Percentiles rank a stretch among this genome's conserved stretches.
Conservation (phyloP, 2,113 vertebrate species). For the Tenrec ecaudatus region DNA sequence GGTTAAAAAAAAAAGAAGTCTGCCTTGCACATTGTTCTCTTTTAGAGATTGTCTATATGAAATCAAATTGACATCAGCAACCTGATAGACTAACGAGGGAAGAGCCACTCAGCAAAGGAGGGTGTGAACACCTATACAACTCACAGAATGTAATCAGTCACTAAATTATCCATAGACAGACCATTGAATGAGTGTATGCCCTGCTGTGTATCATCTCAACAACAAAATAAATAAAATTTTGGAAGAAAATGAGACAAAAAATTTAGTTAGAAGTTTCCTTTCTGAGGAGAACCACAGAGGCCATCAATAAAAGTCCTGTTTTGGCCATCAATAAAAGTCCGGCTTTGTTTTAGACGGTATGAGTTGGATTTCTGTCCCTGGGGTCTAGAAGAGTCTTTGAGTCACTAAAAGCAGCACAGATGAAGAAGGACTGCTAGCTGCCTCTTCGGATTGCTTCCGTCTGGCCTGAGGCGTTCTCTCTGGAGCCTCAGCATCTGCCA, state of each 20-base stretch:
- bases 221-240: not conserved
- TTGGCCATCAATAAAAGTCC: not conserved
- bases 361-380: not conserved
- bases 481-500: not conserved
- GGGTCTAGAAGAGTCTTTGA: not conserved
- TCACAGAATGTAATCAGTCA: not conserved
- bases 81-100: not conserved
- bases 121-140: not conserved
- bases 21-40: not conserved
- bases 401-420: not conserved
- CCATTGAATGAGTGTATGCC: not conserved
- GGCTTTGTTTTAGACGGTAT: not conserved
- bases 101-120: not conserved
- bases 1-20: not conserved
- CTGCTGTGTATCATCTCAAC: not conserved
- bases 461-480: not conserved
- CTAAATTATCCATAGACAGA: not conserved
- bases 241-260: not conserved
- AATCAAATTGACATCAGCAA: not conserved
- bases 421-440: not conserved
- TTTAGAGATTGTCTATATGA: not conserved
- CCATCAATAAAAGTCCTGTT: not conserved
- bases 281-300: conserved; percentile 22
- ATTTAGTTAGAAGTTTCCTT: conserved; percentile 23
- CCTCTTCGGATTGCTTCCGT: not conserved